These are phyloP conservation scores for Cynopterus sphinx DNA, from an alignment of 2,797 vertebrate genomes.

Conservation along the genomic window DNA sequence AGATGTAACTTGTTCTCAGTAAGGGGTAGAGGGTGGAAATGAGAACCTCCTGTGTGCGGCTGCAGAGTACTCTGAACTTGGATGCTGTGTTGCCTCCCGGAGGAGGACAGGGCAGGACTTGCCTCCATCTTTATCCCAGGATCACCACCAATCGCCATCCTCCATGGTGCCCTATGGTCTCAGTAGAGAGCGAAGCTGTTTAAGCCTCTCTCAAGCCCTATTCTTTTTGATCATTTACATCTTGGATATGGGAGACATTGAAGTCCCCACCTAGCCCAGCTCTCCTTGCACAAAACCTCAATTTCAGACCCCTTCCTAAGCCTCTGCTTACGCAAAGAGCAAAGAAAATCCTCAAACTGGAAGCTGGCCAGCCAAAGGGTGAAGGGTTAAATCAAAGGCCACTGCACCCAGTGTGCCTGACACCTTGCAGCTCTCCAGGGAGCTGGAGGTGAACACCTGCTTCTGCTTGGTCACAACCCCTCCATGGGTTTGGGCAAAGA, in stretches of 20 bases:
- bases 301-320: neutral
- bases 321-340: neutral
- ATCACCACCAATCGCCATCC: neutral
- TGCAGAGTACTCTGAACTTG: neutral
- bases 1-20: neutral
- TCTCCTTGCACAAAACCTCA: neutral
- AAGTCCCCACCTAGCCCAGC: neutral
- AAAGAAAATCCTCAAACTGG: neutral
- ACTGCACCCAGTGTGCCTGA: neutral
- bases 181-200: neutral
- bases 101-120: neutral
- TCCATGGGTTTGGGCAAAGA: neutral
- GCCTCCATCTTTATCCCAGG: neutral
- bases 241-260: neutral
- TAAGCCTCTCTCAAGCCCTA: neutral
- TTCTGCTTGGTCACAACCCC: neutral
- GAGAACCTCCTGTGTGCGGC: neutral
- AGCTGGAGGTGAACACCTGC: neutral
- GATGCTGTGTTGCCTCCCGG: neutral
- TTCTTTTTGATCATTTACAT: neutral
- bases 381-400: neutral
- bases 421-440: neutral
- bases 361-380: neutral
- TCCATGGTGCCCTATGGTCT: neutral
- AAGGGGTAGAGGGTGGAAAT: neutral